These are phyloP conservation scores for Oenanthe melanoleuca DNA, from an alignment of 2,113 vertebrate species.

Conservation along the genomic window DNA sequence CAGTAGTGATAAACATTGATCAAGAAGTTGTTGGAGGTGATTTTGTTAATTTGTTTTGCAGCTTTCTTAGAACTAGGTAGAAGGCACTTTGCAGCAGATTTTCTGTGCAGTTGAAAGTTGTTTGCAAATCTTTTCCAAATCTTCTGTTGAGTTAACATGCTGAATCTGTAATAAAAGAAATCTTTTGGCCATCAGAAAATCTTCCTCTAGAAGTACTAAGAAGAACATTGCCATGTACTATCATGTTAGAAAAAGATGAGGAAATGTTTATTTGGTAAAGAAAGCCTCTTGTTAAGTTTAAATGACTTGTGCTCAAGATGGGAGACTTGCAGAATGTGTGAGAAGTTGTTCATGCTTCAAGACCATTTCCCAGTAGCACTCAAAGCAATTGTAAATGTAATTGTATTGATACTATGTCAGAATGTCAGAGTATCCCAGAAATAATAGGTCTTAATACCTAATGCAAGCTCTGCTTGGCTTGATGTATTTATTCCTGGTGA, in stretches of 20 bases:
- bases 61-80: neutral
- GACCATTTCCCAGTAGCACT: neutral
- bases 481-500: neutral
- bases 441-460: neutral
- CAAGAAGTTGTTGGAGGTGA: neutral
- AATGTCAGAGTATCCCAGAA: neutral
- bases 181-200: neutral
- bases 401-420: neutral
- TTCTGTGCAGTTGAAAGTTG: neutral
- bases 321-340: neutral
- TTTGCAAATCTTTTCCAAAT: neutral
- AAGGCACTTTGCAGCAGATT: neutral
- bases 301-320: neutral
- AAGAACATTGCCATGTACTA: neutral
- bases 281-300: neutral
- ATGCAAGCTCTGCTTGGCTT: neutral
- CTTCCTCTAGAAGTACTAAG: neutral
- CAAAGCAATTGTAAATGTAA: neutral
- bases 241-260: neutral
- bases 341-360: neutral
- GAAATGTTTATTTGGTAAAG: neutral
- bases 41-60: neutral
- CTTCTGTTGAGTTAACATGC: neutral
- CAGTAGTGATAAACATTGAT: neutral
- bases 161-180: neutral